Percentiles rank a stretch among this genome's conserved stretches.
These are phyloP conservation scores for Scaptomyza flava DNA, from an alignment of 2,888 invertebrate species.

Conservation along the genomic window DNA sequence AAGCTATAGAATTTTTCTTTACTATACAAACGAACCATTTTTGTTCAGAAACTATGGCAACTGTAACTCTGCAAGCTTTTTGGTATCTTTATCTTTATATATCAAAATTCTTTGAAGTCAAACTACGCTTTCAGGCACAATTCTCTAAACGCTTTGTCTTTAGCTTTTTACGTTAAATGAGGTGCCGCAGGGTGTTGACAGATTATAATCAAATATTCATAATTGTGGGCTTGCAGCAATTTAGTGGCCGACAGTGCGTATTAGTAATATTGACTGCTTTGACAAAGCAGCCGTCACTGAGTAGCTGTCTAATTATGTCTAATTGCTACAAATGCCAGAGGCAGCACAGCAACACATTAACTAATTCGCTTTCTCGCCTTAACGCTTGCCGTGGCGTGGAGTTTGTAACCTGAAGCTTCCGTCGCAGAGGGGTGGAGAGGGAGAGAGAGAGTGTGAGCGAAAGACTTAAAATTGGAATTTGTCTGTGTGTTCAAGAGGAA, in stretches of 20 bases:
- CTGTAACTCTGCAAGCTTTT: background rate
- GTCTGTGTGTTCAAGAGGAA: background rate
- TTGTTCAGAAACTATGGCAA: too few species aligned
- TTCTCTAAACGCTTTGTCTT: background rate
- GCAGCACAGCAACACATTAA: slow-evolving; percentile 44
- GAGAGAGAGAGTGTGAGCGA: background rate
- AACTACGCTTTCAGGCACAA: background rate
- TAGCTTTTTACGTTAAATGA: background rate
- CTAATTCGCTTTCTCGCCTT: slow-evolving; percentile 45
- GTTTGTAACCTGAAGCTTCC: background rate
- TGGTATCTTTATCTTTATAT: background rate
- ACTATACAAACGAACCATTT: too few species aligned
- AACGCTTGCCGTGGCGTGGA: slow-evolving; percentile 4
- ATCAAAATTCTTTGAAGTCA: background rate
- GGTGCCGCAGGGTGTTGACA: background rate
- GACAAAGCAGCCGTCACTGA: slow-evolving; percentile 30
- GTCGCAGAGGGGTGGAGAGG: background rate
- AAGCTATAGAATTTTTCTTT: background rate
- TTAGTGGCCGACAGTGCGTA: slow-evolving; percentile 27
- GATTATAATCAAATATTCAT: slow-evolving; percentile 44
- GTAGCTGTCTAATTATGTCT: slow-evolving; percentile 58
- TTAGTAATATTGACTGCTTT: slow-evolving; percentile 37
- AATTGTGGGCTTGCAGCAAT: slow-evolving; percentile 39
- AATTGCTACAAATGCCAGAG: slow-evolving; percentile 52
- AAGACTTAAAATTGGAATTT: background rate